Conservation (phyloP, 1,140 invertebrate species). For the Philopotamus ludificatus region DNA sequence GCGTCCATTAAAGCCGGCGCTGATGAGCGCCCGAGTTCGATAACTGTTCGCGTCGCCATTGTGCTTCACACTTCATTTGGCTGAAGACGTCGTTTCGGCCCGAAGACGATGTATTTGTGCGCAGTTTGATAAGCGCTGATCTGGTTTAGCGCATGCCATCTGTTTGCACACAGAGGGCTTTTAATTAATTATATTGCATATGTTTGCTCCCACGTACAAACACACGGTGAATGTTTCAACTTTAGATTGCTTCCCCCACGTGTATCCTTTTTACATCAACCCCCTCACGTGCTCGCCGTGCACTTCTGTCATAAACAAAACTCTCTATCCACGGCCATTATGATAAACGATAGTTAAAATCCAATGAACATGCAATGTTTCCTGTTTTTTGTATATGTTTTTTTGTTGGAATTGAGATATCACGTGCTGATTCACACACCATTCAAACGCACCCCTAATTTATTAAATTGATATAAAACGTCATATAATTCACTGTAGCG, state of each 20-base stretch:
- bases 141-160: conserved; percentile 1
- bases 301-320: no score
- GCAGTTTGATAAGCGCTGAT: conserved; percentile 5
- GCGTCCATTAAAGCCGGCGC: not conserved
- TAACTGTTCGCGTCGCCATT: not conserved
- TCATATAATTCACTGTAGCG: no score
- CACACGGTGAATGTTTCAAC: not conserved
- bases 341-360: no score
- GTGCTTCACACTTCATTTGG: not conserved
- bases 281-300: no score
- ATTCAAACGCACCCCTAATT: no score
- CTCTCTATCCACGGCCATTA: no score
- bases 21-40: not conserved
- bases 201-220: not conserved
- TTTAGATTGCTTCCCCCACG: not conserved
- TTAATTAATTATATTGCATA: conserved; percentile 22
- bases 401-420: no score
- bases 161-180: conserved; percentile 17
- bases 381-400: not conserved
- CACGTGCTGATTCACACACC: no score
- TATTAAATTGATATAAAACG: no score
- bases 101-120: not conserved
- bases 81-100: not conserved
- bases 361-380: no score
- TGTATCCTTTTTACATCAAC: no score